These are phyloP conservation scores for Poecilia picta DNA, from an alignment of 2,797 vertebrate species.

Conservation along the genomic window DNA sequence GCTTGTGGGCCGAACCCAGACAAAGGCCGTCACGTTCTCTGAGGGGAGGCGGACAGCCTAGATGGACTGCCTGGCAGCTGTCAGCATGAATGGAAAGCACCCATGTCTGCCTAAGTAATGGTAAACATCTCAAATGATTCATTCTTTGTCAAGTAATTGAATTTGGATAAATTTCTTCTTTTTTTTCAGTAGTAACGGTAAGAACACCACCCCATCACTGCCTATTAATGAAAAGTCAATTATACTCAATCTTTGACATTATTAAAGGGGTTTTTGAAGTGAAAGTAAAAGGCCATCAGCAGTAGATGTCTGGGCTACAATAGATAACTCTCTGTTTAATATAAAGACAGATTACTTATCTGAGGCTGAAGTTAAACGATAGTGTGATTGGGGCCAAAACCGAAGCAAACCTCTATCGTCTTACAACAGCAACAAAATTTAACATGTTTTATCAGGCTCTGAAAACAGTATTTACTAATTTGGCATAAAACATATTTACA, in stretches of 20 bases:
- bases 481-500: background rate
- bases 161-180: background rate
- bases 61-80: constrained; percentile 23
- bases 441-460: background rate
- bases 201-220: background rate
- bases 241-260: background rate
- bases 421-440: background rate
- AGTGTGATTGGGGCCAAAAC: background rate
- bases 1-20: constrained; percentile 11
- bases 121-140: constrained; percentile 9
- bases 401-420: background rate
- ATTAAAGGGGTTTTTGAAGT: background rate
- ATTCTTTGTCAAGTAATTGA: constrained; percentile 2
- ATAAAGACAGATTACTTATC: background rate
- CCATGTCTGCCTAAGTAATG: constrained; percentile 10
- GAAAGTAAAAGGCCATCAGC: background rate
- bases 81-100: constrained; percentile 17
- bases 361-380: background rate
- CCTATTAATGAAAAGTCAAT: background rate
- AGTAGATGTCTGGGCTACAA: background rate
- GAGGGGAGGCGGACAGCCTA: constrained; percentile 3
- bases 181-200: background rate
- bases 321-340: background rate
- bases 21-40: constrained; percentile 16
- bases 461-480: background rate